These are phyloP conservation scores for Nanger granti DNA, from an alignment of 2,113 vertebrate genomes.

Conservation along the genomic window DNA sequence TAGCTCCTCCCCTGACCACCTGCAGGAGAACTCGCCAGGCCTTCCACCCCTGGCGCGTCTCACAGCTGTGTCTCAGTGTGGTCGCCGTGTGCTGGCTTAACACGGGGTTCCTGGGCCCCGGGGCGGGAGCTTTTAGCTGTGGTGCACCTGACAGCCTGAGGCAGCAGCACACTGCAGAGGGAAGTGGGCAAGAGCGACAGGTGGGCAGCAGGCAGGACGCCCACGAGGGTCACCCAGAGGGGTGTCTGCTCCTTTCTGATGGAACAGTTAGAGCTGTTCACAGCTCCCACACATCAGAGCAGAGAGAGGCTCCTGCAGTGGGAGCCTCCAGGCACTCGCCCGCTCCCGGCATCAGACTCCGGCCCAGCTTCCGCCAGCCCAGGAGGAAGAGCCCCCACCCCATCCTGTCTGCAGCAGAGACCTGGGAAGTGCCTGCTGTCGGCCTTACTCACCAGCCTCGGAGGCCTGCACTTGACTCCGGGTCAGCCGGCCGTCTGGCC, in stretches of 20 bases:
- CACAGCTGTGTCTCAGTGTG: background rate
- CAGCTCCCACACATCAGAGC: rapidly evolving
- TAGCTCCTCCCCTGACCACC: background rate
- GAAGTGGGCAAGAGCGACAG: background rate
- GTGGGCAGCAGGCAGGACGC: background rate
- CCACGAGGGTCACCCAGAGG: rapidly evolving
- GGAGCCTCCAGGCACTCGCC: background rate
- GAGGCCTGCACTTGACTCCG: slow-evolving; percentile 24
- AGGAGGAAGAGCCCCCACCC: too few relatives aligned
- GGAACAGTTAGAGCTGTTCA: rapidly evolving
- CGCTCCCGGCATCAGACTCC: too few relatives aligned
- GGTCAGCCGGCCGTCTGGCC: slow-evolving; percentile 76
- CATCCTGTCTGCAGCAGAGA: rapidly evolving
- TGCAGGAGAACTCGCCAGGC: background rate
- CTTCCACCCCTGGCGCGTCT: rapidly evolving
- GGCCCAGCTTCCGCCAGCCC: background rate
- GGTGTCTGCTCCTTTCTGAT: background rate
- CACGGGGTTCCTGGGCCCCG: background rate
- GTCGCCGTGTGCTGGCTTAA: background rate
- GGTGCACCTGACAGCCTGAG: background rate
- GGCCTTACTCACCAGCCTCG: slow-evolving; percentile 62
- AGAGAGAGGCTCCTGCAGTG: background rate
- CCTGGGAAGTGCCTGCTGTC: rapidly evolving
- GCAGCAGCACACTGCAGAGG: background rate
- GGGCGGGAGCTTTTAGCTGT: background rate